These are phyloP conservation scores for Plagodis pulveraria DNA, from an alignment of 2,888 invertebrate genomes.

Conservation along the genomic window DNA sequence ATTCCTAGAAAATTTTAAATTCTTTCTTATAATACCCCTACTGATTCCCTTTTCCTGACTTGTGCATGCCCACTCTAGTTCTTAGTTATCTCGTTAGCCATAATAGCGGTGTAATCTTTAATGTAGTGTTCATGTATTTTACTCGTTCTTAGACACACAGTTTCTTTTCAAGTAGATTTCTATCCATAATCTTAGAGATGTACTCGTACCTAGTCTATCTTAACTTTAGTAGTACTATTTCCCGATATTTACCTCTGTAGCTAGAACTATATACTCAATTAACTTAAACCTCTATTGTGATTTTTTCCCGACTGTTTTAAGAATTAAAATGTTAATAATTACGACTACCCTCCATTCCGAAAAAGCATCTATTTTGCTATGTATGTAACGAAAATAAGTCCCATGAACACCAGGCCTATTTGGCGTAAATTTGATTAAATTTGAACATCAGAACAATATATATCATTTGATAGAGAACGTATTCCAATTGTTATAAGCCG, in stretches of 20 bases:
- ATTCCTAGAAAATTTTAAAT: neutral
- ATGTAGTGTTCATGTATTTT: constrained; percentile 25
- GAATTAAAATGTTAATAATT: neutral
- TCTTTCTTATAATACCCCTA: constrained; percentile 16
- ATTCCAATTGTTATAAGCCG: too few species aligned
- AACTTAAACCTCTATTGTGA: neutral
- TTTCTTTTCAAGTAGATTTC: constrained; percentile 18
- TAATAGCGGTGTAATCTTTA: constrained; percentile 17
- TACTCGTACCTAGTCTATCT: constrained; percentile 3
- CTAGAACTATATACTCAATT: constrained; percentile 15
- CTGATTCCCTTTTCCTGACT: constrained; percentile 14
- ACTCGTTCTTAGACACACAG: constrained; percentile 24
- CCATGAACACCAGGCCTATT: too few species aligned
- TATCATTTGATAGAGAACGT: too few species aligned
- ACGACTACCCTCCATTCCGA: constrained; percentile 3
- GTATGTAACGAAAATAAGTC: neutral
- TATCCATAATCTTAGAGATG: constrained; percentile 13
- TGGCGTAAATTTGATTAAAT: too few species aligned
- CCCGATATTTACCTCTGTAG: constrained; percentile 22
- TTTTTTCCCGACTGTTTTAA: constrained; percentile 2
- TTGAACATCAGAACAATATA: too few species aligned
- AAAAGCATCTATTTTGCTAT: neutral
- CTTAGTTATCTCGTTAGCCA: constrained; percentile 21
- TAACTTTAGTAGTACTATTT: constrained; percentile 12
- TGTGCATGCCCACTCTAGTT: constrained; percentile 29